Evolutionary conservation across 2,888 invertebrate genomes (phyloP), one percentile per base, ranked within the genome.

Genomic region (Hemicrepidius hirtus): DNA sequence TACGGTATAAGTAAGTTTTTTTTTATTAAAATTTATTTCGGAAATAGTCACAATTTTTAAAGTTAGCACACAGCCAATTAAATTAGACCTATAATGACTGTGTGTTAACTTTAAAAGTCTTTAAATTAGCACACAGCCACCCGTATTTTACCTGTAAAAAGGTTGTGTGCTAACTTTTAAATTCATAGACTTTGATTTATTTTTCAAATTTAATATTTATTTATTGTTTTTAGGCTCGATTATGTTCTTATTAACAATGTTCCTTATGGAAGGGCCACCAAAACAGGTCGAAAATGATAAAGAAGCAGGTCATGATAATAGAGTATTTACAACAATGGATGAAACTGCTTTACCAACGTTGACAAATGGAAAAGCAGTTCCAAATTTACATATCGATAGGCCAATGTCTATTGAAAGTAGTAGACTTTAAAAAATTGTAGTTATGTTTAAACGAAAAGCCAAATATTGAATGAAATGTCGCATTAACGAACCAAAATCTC

Each of bases 171-270:
- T n/a, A n/a, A n/a, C n/a, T n/a, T n/a, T n/a, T n/a, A n/a, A n/a
- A n/a, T n/a, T n/a, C n/a, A n/a, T n/a, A n/a, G n/a, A n/a, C n/a
- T n/a, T n/a, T 55, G 55, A 24, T 24, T 32, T 28, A 24, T 2
- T 24, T 2, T 24, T 3, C 24, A 24, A 24, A 24, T 3, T 24
- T 24, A 24, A 21, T 16, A 49, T 32, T 1, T 9, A 32, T 32
- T 32, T 44, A 18, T 18, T 44, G 1, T 60, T 83, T 70, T 7
- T 85, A 95, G 95, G 95, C 86, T 95, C 95, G 62, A 89, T 95
- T 68, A 88, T 96, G 84, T 95, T 95, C 88, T 90, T 95, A 81
- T 85, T 93, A 9, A 95, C 95, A 0, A 93, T 94, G 87, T 94
- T 95, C 87, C 86, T 95, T 74, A 94, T 95, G 91, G 94, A 93